phyloP scores from a whole-genome alignment of 2,113 vertebrate species.

The Emberiza fucata region DNA sequence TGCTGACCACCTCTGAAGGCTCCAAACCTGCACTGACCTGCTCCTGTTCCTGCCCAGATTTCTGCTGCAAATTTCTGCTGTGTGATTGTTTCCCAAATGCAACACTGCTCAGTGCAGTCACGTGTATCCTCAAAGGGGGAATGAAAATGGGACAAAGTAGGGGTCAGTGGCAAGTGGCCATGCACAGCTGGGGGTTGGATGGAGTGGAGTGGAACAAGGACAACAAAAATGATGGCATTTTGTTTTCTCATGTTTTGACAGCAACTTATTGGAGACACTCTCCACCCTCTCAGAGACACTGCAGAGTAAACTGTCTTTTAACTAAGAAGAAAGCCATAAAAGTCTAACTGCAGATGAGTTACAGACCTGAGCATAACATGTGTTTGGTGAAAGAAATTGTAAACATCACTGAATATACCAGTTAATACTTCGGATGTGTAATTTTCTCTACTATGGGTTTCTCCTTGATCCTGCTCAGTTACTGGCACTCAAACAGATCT shows the following conservation, averaged over 20 bases:
- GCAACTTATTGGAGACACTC: not conserved
- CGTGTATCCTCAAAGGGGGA: constrained; percentile 54
- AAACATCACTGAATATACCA: constrained; percentile 68
- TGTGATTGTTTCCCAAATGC: not conserved
- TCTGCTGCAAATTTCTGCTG: constrained; percentile 14
- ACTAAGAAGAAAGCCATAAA: constrained; percentile 67
- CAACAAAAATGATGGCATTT: constrained; percentile 67
- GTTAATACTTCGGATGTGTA: constrained; percentile 27
- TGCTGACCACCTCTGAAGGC: constrained; percentile 39
- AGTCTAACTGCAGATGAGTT: constrained; percentile 76
- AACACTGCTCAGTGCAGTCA: not conserved
- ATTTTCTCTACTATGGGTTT: constrained; percentile 21
- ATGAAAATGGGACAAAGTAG: constrained; percentile 50
- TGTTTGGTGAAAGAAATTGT: constrained; percentile 62
- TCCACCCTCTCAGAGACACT: not conserved
- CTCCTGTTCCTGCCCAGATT: constrained; percentile 47
- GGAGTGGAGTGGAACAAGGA: constrained; percentile 79
- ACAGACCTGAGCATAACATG: constrained; percentile 78
- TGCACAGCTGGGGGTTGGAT: constrained; percentile 50
- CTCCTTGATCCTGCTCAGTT: constrained; percentile 19
- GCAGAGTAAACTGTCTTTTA: constrained; percentile 14
- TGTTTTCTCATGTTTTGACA: constrained; percentile 81
- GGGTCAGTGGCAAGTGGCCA: constrained; percentile 82
- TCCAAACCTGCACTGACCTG: not conserved
- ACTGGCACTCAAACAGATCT: not conserved